Evolutionary conservation across 2,888 invertebrate species (phyloP), one percentile per base, ranked within the genome.

Genomic region (Polyommatus icarus): DNA sequence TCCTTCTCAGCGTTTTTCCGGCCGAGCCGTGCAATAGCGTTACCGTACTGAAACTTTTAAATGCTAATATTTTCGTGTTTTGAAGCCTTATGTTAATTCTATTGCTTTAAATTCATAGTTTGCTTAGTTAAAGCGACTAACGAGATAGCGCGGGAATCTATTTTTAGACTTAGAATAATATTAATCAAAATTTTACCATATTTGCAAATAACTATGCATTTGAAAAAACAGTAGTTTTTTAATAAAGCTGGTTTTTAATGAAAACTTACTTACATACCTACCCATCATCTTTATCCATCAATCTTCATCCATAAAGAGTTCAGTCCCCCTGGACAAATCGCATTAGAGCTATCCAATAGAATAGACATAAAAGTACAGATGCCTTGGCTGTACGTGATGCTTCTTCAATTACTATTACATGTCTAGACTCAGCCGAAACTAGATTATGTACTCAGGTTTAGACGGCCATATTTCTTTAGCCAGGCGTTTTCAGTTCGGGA

Each of bases 1-100:
- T 80, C 76, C 77, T 75, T 80, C 79, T 80, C 75, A 80, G 40
- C 76, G 79, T 78, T 79, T 77, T 77, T 79, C 76, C 78, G 72
- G 32, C 46, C 54, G 76, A 76, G 40, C 57, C 77, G 46, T 57
- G 71, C 71, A 71, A 59, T 36, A 61, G 46, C 40, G 71, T 76
- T 72, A 54, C 76, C 46, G 59, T 50, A 20, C 29, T 36, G 36
- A 46, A 54, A 57, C 67, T 18, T 78, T 77, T 76, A 76, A 73
- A 73, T 73, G 73, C 73, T 73, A 73, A 73, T 50, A 50, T 54
- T 75, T 46, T 75, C 50, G 75, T 75, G n/a, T 75, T 75, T 75
- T 75, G 75, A 75, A 54, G 75, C 29, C 29, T 75, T 75, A 75
- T 75, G 75, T 75, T 29, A 75, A 75, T 75, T 75, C 7, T 50